Percentiles rank a stretch among this genome's conserved stretches.
phyloP scores from a whole-genome alignment of 53 echinoderm and acorn worm genomes.

The Arbacia lixula region DNA sequence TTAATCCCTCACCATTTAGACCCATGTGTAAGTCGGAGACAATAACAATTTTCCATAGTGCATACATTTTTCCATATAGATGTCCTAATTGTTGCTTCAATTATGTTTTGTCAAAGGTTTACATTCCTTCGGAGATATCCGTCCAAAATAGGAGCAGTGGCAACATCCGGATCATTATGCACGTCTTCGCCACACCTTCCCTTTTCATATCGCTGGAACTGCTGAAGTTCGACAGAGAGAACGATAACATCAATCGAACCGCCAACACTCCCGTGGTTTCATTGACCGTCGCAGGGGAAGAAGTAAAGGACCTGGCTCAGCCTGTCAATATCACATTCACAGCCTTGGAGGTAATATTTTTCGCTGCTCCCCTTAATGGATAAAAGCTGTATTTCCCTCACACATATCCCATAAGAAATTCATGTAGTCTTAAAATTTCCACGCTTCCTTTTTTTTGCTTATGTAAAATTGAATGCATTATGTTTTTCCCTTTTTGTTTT shows the following conservation, averaged over 20 bases:
- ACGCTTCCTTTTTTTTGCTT: no score
- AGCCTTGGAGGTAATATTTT: conserved; percentile 31
- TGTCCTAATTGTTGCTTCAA: neutral
- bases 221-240: conserved; percentile 2
- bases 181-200: conserved; percentile 10
- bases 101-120: neutral
- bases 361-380: no score
- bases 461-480: no score
- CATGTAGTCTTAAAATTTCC: no score
- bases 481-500: no score
- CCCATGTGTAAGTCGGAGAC: no score
- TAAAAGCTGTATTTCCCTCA: no score
- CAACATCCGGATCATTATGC: conserved; percentile 21
- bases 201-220: conserved; percentile 9
- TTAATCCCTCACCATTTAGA: no score
- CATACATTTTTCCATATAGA: neutral
- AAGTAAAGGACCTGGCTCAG: neutral
- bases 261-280: conserved; percentile 28
- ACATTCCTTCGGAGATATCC: conserved; percentile 23
- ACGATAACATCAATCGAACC: conserved; percentile 3
- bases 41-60: neutral
- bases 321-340: conserved; percentile 32
- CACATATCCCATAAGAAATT: no score
- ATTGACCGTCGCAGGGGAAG: neutral
- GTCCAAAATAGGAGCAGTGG: neutral